Base-by-base conservation (phyloP, 2,888 invertebrate genomes). In the Drosophila paranaensis region DNA sequence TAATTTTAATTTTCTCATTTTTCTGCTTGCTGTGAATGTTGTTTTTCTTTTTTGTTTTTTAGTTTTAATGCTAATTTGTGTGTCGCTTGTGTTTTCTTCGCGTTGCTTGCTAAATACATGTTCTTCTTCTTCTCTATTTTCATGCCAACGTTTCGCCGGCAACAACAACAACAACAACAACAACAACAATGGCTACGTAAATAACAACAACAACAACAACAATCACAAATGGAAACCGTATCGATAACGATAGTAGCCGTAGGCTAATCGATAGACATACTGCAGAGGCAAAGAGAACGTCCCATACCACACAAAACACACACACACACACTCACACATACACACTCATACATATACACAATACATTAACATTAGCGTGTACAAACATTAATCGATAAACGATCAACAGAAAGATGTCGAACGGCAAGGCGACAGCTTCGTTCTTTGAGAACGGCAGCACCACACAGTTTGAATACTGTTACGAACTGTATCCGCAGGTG, bases 361-460 rank as follows among this genome's bases (percentile, higher is more conserved):
- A 14, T 39, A 53, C 37, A 39, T 54, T 11, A 39, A 53, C 37
- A 39, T 54, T 11, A 39, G 27, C 54, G 14, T 54, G 20, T 39
- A 40, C 39, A 33, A 54, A 54, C 40, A 40, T 54, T 58, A 55
- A 50, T 33, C 62, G 57, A 66, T 42, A 43, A 42, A n/a, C 57
- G 45, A 57, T 45, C 45, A 46, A 33, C 42, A 54, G 33, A 50
- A 54, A 43, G 13, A 86, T 86, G 86, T 72, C 86, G 30, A 86
- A 88, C 86, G 88, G 88, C 57, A 86, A 86, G 57, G 86, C 87
- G 50, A 97, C 97, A 94, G 96, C 97, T 94, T 96, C 96, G 95
- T 98, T 98, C 95, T 97, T 98, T 94, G 95, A 96, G 94, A 96
- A 97, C 94, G 98, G 97, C 93, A 96, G 96, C 94, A 96, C 96